Evolutionary conservation across 2,797 vertebrate species (phyloP).

Genomic region (Semotilus atromaculatus): DNA sequence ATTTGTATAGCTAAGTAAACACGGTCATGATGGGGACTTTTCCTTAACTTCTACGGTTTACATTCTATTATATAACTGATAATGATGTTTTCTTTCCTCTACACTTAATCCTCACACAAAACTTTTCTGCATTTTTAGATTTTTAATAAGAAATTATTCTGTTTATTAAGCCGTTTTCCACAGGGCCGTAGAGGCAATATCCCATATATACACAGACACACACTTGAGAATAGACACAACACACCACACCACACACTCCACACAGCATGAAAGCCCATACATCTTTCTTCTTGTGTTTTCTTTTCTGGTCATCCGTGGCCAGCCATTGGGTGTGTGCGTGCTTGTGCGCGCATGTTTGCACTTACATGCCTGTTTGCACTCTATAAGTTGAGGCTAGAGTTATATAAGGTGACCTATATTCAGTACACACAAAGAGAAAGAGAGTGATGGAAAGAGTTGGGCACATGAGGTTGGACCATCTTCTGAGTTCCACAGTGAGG

Average conservation of each 20-base stretch:
- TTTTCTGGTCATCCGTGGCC: constrained; percentile 9
- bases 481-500: constrained; percentile 17
- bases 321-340: not conserved
- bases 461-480: constrained; percentile 5
- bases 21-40: not conserved
- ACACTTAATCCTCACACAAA: not conserved
- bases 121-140: not conserved
- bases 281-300: not conserved
- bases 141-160: not conserved
- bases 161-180: not conserved
- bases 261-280: constrained; percentile 1
- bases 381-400: constrained; percentile 6
- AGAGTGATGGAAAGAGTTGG: not conserved
- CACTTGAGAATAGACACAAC: not conserved
- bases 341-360: not conserved
- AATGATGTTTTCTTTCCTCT: not conserved
- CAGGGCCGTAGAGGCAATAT: not conserved
- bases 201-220: not conserved
- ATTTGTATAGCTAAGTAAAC: constrained; percentile 12
- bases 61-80: not conserved
- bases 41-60: not conserved
- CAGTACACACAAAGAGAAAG: constrained; percentile 12
- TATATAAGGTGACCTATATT: constrained; percentile 37
- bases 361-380: not conserved
- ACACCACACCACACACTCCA: not conserved